Evolutionary conservation across 2,113 vertebrate genomes (phyloP), one percentile per base, ranked within the genome.

Genomic region (Mus pahari): DNA sequence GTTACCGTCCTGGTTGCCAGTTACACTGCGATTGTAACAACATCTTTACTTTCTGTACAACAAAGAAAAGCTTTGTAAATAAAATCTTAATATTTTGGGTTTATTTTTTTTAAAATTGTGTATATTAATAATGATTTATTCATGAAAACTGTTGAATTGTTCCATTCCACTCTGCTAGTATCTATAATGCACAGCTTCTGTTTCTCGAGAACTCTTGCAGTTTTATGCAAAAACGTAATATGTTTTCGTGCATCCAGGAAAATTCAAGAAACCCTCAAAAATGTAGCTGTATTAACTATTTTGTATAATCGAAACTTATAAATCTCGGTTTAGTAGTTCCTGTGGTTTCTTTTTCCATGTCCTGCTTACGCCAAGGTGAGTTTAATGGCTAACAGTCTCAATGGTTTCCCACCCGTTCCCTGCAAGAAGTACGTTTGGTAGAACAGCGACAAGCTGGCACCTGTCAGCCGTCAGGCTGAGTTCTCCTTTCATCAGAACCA

Each of bases 1-100:
- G 99, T 98, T 99, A 95, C 98, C 98, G 97, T 98, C 97, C 95
- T 99, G 99, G 98, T 98, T 94, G 97, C 99, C 98, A 98, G 48
- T 48, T 48, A 48, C 48, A 48, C 48, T 48, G 4, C 48, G 48
- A 48, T 48, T 48, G 48, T 48, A 48, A 48, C 48, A 48, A 48
- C 4, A 4, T 48, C 7, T 48, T 48, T 48, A 48, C 48, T 48
- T 48, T 48, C 48, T 48, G 48, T 48, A 48, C 48, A 48, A 48
- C 48, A 48, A 48, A 7, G 48, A 48, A 48, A 48, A 48, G 48
- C 48, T 48, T 48, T 48, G 4, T 48, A 48, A 48, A 48, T 48
- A 48, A 48, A 48, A 98, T 99, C 48, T 48, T 48, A 48, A 48
- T 7, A 48, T 48, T 48, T 48, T 48, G 48, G 48, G 48, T 48